Evolutionary conservation across 2,888 invertebrate genomes (phyloP).

Genomic region (Amphipoea oculea): DNA sequence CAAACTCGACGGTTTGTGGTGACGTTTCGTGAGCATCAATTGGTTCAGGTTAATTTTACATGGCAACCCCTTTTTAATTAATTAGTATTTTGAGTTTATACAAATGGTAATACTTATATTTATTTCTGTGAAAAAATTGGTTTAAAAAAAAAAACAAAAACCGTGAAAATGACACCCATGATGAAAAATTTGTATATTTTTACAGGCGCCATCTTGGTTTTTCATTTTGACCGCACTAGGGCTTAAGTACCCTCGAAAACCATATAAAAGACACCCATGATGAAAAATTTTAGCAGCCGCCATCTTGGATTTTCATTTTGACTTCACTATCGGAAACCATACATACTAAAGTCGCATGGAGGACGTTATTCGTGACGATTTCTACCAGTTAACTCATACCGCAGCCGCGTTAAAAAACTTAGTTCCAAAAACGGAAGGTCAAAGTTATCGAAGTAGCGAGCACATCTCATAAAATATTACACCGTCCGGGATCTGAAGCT

Average conservation of each 20-base stretch:
- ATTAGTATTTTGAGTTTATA: background rate
- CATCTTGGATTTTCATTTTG: background rate
- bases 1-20: background rate
- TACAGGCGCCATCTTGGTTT: background rate
- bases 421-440: background rate
- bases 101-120: no score
- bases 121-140: no score
- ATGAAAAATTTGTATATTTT: background rate
- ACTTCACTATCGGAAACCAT: background rate
- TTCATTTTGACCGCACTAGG: background rate
- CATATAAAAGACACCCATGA: background rate
- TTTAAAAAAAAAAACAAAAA: background rate
- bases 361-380: background rate
- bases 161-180: background rate
- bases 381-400: background rate
- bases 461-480: conserved; percentile 42
- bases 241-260: background rate
- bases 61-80: background rate
- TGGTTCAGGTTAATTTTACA: conserved; percentile 2
- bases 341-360: background rate
- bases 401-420: background rate
- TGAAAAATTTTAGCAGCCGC: background rate
- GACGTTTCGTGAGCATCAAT: conserved; percentile 19
- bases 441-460: conserved; percentile 13
- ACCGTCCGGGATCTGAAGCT: conserved; percentile 15